Conservation (phyloP, 2,888 invertebrate genomes). For the Ectropis crepuscularia region DNA sequence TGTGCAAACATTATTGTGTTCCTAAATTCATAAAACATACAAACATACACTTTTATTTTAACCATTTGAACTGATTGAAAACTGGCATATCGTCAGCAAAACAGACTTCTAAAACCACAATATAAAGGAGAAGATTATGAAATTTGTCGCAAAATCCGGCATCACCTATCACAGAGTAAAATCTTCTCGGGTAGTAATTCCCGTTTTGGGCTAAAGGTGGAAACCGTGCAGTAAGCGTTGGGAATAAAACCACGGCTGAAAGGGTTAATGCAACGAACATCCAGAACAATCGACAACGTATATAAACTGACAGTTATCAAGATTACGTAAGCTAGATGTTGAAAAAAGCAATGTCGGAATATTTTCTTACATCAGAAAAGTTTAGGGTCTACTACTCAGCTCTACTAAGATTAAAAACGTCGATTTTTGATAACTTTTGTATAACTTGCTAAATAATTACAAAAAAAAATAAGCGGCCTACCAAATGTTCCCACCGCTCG, state of each 20-base stretch:
- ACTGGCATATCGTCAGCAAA: no score
- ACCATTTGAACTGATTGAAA: no score
- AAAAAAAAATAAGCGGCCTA: no score
- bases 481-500: no score
- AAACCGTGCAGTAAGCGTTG: constrained; percentile 37
- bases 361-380: neutral
- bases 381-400: neutral
- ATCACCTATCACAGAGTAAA: constrained; percentile 35
- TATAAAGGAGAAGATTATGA: constrained; percentile 23
- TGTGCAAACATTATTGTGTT: no score
- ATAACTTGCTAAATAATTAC: no score
- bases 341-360: neutral
- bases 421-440: no score
- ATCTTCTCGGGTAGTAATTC: constrained; percentile 34
- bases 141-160: constrained; percentile 23
- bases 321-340: neutral
- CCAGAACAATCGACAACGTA: constrained; percentile 29
- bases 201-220: constrained; percentile 33
- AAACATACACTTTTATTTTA: no score
- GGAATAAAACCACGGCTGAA: constrained; percentile 57
- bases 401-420: no score
- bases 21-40: no score
- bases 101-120: no score
- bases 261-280: constrained; percentile 68
- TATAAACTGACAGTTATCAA: constrained; percentile 12